phyloP scores from a whole-genome alignment of 2,113 vertebrate genomes.

The Protobothrops flavoviridis region DNA sequence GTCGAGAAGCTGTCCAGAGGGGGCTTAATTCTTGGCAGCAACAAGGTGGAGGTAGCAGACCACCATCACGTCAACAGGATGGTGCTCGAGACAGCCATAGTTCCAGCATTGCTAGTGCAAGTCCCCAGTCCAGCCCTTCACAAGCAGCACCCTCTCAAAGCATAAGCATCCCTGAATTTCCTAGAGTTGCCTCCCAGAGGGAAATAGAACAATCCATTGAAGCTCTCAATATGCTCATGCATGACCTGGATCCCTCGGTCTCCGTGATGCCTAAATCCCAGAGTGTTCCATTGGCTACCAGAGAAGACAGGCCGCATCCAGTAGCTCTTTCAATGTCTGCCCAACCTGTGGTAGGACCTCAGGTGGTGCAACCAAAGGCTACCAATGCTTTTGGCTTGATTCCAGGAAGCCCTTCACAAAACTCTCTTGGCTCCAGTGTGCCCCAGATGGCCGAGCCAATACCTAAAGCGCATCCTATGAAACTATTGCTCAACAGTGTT shows the following conservation, averaged over 20 bases:
- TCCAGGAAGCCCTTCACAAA: slow-evolving; percentile 2
- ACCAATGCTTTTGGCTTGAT: slow-evolving; percentile 30
- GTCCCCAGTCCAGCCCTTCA: slow-evolving; percentile 68
- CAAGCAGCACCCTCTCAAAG: slow-evolving; percentile 65
- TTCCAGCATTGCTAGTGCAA: slow-evolving; percentile 55
- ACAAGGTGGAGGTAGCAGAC: slow-evolving; percentile 76
- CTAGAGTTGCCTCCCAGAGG: slow-evolving; percentile 81
- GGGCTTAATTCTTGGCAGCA: slow-evolving; percentile 93
- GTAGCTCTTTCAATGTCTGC: slow-evolving; percentile 81
- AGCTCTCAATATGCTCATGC: slow-evolving; percentile 92
- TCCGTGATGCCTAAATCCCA: slow-evolving; percentile 82
- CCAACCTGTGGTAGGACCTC: slow-evolving; percentile 67
- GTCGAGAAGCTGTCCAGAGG: slow-evolving; percentile 92
- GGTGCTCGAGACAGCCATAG: slow-evolving; percentile 55
- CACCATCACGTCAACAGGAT: slow-evolving; percentile 70
- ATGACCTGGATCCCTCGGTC: slow-evolving; percentile 78
- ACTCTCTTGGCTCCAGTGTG: neutral
- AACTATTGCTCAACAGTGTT: neutral
- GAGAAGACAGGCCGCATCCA: slow-evolving; percentile 58
- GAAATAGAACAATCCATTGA: slow-evolving; percentile 97
- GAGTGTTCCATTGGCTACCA: slow-evolving; percentile 75
- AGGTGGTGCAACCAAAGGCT: slow-evolving; percentile 69
- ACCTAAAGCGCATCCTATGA: slow-evolving; percentile 33
- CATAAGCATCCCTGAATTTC: slow-evolving; percentile 88
- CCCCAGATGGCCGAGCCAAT: neutral